Evolutionary conservation across 2,888 invertebrate genomes (phyloP).

Genomic region (Tenthredo amoena): DNA sequence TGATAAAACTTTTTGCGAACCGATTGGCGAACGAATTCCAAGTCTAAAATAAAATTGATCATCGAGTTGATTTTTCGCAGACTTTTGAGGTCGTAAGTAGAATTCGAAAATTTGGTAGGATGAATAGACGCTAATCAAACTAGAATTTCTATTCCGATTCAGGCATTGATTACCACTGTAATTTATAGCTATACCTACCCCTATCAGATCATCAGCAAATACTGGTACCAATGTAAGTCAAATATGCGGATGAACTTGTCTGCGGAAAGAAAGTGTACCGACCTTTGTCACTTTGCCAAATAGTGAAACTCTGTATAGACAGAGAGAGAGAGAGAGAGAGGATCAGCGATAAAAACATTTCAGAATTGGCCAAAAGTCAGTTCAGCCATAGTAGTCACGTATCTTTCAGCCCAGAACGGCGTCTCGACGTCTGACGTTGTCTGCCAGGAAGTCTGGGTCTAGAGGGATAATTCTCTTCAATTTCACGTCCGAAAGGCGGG

Average conservation of each 20-base stretch:
- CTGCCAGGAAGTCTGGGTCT: slow-evolving; percentile 29
- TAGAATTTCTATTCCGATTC: neutral
- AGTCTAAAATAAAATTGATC: neutral
- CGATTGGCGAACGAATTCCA: too few relatives aligned
- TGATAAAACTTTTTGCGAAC: too few relatives aligned
- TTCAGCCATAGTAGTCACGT: neutral
- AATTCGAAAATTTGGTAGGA: neutral
- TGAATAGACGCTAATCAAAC: neutral
- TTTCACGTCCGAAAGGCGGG: neutral
- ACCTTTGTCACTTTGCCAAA: slow-evolving; percentile 22
- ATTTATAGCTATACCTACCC: neutral
- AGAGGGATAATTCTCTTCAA: slow-evolving; percentile 5
- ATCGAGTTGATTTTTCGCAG: neutral
- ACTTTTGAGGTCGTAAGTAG: neutral
- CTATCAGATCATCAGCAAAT: neutral
- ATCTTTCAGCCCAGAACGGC: slow-evolving; percentile 12
- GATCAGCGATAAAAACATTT: neutral
- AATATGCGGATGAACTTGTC: neutral
- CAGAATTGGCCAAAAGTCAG: neutral
- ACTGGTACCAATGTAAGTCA: neutral
- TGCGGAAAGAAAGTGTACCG: neutral
- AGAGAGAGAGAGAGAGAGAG: neutral
- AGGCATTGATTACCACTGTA: neutral
- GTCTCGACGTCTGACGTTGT: slow-evolving; percentile 39
- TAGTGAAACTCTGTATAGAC: neutral